These are phyloP conservation scores for Anguilla japonica DNA, from an alignment of 2,113 vertebrate species.

Conservation along the genomic window DNA sequence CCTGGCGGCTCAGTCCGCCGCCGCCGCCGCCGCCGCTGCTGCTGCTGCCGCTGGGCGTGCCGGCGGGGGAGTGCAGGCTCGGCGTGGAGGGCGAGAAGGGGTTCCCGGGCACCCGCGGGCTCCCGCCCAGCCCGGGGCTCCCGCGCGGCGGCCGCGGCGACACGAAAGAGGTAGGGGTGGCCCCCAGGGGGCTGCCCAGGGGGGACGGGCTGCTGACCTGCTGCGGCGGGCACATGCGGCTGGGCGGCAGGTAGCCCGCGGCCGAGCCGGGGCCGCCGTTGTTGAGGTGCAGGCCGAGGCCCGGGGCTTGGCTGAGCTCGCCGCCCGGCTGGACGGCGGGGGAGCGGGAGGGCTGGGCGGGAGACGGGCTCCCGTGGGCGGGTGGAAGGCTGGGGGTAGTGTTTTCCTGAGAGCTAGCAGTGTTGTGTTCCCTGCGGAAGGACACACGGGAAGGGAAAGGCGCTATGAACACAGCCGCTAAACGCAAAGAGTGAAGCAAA, in stretches of 20 bases:
- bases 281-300: constrained; percentile 72
- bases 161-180: constrained; percentile 86
- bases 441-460: background rate
- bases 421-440: constrained; percentile 84
- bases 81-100: constrained; percentile 85
- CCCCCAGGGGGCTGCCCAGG: constrained; percentile 80
- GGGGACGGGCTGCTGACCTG: constrained; percentile 74
- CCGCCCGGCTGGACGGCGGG: constrained; percentile 66
- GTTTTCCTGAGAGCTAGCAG: constrained; percentile 93
- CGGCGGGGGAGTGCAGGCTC: constrained; percentile 78
- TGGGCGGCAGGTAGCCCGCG: constrained; percentile 65
- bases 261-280: constrained; percentile 64
- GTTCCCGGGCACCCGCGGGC: constrained; percentile 76
- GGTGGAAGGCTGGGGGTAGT: constrained; percentile 81
- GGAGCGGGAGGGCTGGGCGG: constrained; percentile 73
- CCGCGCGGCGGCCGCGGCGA: constrained; percentile 82
- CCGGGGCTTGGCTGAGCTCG: constrained; percentile 70
- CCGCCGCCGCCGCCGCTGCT: constrained; percentile 36
- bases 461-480: background rate
- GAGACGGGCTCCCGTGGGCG: constrained; percentile 75
- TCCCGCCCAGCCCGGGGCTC: constrained; percentile 77
- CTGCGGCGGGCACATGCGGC: constrained; percentile 60
- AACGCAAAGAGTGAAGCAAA: background rate
- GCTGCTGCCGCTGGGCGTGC: constrained; percentile 63
- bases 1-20: constrained; percentile 65